Percentiles rank a stretch among this genome's conserved stretches.
These are phyloP conservation scores for Athalia cordata DNA, from an alignment of 2,888 invertebrate genomes.

Conservation along the genomic window DNA sequence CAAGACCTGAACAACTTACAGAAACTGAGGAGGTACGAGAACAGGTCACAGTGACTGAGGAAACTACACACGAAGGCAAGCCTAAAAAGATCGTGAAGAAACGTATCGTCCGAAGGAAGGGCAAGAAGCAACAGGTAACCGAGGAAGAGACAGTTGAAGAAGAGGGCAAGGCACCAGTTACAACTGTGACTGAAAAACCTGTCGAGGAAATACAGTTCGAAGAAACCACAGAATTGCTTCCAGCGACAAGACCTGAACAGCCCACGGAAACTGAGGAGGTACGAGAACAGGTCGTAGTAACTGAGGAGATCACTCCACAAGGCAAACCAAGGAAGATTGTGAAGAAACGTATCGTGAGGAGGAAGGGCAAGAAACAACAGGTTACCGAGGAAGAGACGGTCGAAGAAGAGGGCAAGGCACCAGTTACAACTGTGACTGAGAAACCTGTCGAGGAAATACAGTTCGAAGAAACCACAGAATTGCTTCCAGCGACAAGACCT, in stretches of 20 bases:
- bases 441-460: conserved; percentile 53
- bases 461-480: conserved; percentile 50
- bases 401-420: conserved; percentile 72
- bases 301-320: conserved; percentile 70
- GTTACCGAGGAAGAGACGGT: conserved; percentile 74
- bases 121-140: conserved; percentile 68
- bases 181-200: conserved; percentile 57
- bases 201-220: conserved; percentile 36
- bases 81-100: conserved; percentile 69
- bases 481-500: conserved; percentile 13
- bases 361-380: conserved; percentile 72
- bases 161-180: conserved; percentile 66
- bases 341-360: conserved; percentile 68
- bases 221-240: conserved; percentile 50
- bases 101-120: conserved; percentile 72
- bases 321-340: conserved; percentile 68
- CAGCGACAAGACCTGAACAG: conserved; percentile 14
- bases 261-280: conserved; percentile 58
- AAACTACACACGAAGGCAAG: conserved; percentile 61
- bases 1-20: conserved; percentile 49
- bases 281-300: conserved; percentile 54
- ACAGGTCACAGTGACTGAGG: conserved; percentile 58
- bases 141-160: conserved; percentile 64
- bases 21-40: conserved; percentile 58
- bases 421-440: conserved; percentile 66